These are phyloP conservation scores for Apomyelois bistriatella DNA, from an alignment of 2,888 invertebrate species.

Conservation along the genomic window DNA sequence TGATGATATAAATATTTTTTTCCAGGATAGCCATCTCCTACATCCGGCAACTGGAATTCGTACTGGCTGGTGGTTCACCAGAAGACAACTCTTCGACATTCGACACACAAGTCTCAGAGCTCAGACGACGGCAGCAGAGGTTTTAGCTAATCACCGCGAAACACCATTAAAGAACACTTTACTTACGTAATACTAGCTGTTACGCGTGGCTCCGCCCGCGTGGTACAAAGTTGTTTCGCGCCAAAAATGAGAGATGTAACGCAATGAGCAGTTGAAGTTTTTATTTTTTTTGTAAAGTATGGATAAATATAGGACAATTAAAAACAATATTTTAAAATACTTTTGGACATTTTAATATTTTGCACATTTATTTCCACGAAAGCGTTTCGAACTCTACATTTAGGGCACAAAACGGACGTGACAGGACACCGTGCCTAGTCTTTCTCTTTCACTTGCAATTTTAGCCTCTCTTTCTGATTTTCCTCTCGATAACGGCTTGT, in stretches of 20 bases:
- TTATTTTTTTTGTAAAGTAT: too few relatives aligned
- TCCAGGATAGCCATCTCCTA: constrained; percentile 86
- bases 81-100: constrained; percentile 55
- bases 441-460: neutral
- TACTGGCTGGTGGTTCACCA: constrained; percentile 65
- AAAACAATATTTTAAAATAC: too few relatives aligned
- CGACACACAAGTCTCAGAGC: constrained; percentile 52
- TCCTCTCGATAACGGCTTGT: constrained; percentile 41
- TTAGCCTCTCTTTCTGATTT: constrained; percentile 45
- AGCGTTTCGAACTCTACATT: neutral
- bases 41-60: constrained; percentile 85
- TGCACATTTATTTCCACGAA: neutral
- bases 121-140: constrained; percentile 46
- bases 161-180: too few relatives aligned
- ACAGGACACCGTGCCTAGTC: neutral
- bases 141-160: constrained; percentile 25
- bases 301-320: too few relatives aligned
- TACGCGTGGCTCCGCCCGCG: too few relatives aligned
- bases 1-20: constrained; percentile 21
- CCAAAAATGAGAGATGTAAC: too few relatives aligned
- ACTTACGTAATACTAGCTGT: too few relatives aligned
- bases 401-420: neutral
- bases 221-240: too few relatives aligned
- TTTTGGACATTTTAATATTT: neutral
- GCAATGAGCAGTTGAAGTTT: too few relatives aligned